Evolutionary conservation across 2,113 vertebrate genomes (phyloP).

Genomic region (Tautogolabrus adspersus): DNA sequence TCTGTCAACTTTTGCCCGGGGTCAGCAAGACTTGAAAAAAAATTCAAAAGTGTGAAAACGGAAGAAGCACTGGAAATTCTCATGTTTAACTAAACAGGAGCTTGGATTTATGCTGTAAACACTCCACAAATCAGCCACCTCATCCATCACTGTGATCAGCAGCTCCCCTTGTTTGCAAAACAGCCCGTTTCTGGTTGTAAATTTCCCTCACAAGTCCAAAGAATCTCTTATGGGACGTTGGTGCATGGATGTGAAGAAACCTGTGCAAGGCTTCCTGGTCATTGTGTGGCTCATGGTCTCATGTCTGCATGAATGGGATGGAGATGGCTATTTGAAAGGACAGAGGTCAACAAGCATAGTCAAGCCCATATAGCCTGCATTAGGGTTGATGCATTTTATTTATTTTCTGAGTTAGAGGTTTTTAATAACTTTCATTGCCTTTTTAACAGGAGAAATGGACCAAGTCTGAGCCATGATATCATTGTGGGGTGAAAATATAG

Average conservation of each 20-base stretch:
- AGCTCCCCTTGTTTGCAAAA: conserved; percentile 68
- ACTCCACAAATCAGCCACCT: conserved; percentile 74
- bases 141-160: conserved; percentile 78
- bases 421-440: neutral
- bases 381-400: neutral
- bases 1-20: neutral
- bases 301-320: conserved; percentile 33
- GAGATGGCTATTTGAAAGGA: conserved; percentile 55
- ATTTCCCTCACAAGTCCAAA: conserved; percentile 64
- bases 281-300: conserved; percentile 71
- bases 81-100: conserved; percentile 32
- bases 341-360: conserved; percentile 59
- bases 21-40: neutral
- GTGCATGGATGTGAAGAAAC: conserved; percentile 68
- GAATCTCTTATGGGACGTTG: conserved; percentile 62
- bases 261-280: conserved; percentile 77
- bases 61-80: conserved; percentile 28
- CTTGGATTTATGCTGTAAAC: conserved; percentile 67
- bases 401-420: neutral
- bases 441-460: neutral
- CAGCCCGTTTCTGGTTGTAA: conserved; percentile 83
- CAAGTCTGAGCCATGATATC: neutral
- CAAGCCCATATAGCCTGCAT: conserved; percentile 12
- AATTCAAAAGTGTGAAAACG: conserved; percentile 9
- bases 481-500: neutral